Conservation (phyloP, 2,113 vertebrate genomes). For the Channa argus region DNA sequence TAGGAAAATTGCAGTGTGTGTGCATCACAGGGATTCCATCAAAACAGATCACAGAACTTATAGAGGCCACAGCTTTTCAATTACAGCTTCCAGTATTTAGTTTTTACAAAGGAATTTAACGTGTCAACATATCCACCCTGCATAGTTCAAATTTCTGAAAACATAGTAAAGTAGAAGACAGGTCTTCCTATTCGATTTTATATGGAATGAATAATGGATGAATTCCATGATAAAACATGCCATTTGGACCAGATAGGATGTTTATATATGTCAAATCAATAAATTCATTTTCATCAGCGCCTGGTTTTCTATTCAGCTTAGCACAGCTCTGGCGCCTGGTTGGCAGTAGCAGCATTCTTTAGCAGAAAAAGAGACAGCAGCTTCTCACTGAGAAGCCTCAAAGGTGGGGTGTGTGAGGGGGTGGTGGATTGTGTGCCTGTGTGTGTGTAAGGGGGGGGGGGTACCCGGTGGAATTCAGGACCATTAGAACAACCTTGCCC, state of each 20-base stretch:
- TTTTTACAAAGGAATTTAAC: neutral
- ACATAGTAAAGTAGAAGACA: conserved; percentile 1
- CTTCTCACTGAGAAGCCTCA: conserved; percentile 24
- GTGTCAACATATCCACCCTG: neutral
- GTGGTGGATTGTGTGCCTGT: neutral
- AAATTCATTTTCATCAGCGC: conserved; percentile 43
- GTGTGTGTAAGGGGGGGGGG: neutral
- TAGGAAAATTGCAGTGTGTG: conserved; percentile 65
- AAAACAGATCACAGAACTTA: conserved; percentile 56
- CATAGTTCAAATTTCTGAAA: conserved; percentile 17
- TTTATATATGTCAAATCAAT: conserved; percentile 69
- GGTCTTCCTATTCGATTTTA: conserved; percentile 32
- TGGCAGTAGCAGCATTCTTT: conserved; percentile 26
- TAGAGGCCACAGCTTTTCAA: conserved; percentile 20
- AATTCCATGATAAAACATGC: conserved; percentile 38
- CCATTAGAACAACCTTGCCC: conserved; percentile 76
- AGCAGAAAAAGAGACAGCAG: conserved; percentile 44
- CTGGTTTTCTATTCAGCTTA: conserved; percentile 27
- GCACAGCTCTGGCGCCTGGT: conserved; percentile 13
- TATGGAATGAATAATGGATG: conserved; percentile 63
- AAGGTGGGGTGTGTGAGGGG: conserved; percentile 8
- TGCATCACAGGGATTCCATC: conserved; percentile 61
- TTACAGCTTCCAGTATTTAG: neutral
- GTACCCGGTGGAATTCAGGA: conserved; percentile 50
- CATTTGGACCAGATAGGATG: conserved; percentile 48